These are phyloP conservation scores for Meganola albula DNA, from an alignment of 2,888 invertebrate genomes.

Conservation along the genomic window DNA sequence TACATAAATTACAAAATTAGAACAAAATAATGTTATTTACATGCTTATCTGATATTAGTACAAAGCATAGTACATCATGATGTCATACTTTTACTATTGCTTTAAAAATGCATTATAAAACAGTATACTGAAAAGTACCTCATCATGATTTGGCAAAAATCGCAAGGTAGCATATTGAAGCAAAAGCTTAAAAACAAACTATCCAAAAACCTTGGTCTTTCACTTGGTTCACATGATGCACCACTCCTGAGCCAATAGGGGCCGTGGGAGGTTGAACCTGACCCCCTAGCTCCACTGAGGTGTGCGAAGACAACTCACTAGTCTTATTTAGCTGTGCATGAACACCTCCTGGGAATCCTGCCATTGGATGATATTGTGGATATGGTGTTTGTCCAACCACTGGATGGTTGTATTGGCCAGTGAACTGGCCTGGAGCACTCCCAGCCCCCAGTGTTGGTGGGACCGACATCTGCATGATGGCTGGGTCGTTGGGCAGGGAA, in stretches of 20 bases:
- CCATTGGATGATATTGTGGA: conserved; percentile 72
- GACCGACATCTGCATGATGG: conserved; percentile 94
- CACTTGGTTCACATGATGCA: conserved; percentile 69
- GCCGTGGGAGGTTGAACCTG: conserved; percentile 53
- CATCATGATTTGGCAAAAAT: conserved; percentile 51
- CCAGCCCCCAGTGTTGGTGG: conserved; percentile 82
- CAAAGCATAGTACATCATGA: too few species aligned
- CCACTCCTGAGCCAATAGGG: conserved; percentile 68
- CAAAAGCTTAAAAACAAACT: conserved; percentile 48
- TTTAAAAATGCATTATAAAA: too few species aligned
- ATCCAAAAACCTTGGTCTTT: conserved; percentile 76
- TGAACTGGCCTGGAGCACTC: conserved; percentile 79
- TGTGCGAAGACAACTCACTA: conserved; percentile 75
- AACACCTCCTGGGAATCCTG: conserved; percentile 69
- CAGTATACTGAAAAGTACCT: conserved; percentile 35
- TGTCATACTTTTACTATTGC: too few species aligned
- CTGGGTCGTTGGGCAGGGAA: conserved; percentile 96
- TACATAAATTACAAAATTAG: too few species aligned
- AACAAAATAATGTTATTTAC: too few species aligned
- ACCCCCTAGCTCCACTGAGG: conserved; percentile 58
- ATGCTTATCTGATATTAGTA: too few species aligned
- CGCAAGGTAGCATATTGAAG: conserved; percentile 64
- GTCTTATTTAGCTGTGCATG: conserved; percentile 69
- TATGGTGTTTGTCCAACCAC: conserved; percentile 80
- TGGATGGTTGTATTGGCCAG: conserved; percentile 82